Evolutionary conservation across 2,113 vertebrate species (phyloP).

Genomic region (Zosterops hypoxanthus): DNA sequence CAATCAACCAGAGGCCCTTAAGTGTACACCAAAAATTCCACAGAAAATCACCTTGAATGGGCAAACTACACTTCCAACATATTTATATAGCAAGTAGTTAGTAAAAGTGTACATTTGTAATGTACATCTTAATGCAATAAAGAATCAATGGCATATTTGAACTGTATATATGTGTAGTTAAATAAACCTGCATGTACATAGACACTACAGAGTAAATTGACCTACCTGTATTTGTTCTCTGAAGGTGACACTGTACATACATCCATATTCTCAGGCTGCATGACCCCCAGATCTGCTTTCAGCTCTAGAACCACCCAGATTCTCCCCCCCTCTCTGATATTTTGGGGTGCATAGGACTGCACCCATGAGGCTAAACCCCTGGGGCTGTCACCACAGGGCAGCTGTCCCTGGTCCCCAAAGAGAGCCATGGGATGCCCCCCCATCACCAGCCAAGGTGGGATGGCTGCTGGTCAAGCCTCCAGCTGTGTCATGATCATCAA

Average conservation of each 20-base stretch:
- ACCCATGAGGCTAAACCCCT: background rate
- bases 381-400: background rate
- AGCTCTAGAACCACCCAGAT: background rate
- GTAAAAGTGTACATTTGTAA: constrained; percentile 28
- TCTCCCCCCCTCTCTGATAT: background rate
- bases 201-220: constrained; percentile 55
- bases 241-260: constrained; percentile 24
- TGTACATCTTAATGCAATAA: constrained; percentile 45
- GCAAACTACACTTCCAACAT: constrained; percentile 32
- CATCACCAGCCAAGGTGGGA: rapidly evolving
- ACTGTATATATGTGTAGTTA: constrained; percentile 56
- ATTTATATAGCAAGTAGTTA: constrained; percentile 40
- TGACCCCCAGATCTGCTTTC: background rate
- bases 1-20: background rate
- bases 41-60: constrained; percentile 34
- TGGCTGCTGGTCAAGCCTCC: background rate
- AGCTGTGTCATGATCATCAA: background rate
- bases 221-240: constrained; percentile 72
- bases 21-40: constrained; percentile 36
- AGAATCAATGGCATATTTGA: constrained; percentile 59
- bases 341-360: background rate
- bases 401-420: background rate
- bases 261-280: background rate
- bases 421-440: background rate
- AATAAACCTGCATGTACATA: constrained; percentile 64